Base-by-base conservation (phyloP, 2,888 invertebrate species). In the Hemaris fuciformis region DNA sequence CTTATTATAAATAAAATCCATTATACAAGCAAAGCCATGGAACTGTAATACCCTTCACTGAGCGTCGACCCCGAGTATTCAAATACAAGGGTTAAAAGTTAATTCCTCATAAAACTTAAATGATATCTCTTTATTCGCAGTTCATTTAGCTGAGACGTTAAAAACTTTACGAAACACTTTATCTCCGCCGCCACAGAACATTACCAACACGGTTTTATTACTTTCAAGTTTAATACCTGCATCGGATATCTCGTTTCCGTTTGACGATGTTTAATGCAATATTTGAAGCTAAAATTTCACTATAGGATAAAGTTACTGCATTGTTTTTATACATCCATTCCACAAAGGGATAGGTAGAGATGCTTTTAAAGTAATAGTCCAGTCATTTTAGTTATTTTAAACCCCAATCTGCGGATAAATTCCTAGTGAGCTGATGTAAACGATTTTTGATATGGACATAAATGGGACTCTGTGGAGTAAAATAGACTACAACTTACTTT, bases 161-260 rank as follows among this genome's bases (percentile, higher is more conserved):
- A 64, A 62, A 64, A 62, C 62, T 64, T 64, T 27, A 60, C 25
- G 57, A 41, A 57, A 62, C 62, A 61, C 61, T 64, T 64, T 62
- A 63, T 64, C 65, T 64, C 13, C 57, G 59, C 63, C 62, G 57
- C 63, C 64, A 64, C 64, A 57, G 63, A 63, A 57, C 65, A 66
- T 73, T 71, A 71, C 67, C 62, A 62, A 68, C 57, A 53, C 57
- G 23, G 43, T 73, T 71, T 73, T 71, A 71, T 64, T 63, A 62
- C 64, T 62, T 63, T 27, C 58, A 62, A 64, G 57, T 69, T 62
- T 10, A 41, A 18, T 63, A 48, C 46, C 31, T 58, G 22, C 27
- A 42, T 59, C 25, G 18, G 60, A 38, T 46, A 46, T 18, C 48
- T 15, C 1, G 15, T 38, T 48, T 34, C 34, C 6, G 15, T 38